Conservation (phyloP, 2,797 vertebrate genomes). For the Alcedo atthis region DNA sequence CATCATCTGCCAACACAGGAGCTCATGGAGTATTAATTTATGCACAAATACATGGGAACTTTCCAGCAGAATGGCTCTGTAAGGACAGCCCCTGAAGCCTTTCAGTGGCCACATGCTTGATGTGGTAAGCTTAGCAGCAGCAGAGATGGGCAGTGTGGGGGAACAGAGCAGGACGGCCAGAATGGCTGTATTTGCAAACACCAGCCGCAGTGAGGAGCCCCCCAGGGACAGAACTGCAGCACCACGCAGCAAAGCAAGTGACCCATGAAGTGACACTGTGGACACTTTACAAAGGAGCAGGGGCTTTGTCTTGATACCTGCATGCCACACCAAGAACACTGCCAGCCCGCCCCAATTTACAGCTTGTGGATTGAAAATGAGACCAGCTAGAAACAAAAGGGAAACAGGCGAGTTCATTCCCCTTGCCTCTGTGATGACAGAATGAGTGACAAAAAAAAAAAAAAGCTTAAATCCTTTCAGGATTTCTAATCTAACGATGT, state of each 20-base stretch:
- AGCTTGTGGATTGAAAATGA: neutral
- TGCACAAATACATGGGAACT: neutral
- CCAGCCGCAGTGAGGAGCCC: rapidly evolving
- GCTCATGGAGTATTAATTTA: neutral
- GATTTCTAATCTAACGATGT: neutral
- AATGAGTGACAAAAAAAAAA: neutral
- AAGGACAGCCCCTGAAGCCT: neutral
- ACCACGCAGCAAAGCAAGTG: neutral
- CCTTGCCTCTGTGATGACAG: neutral
- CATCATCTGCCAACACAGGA: neutral
- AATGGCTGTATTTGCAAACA: neutral
- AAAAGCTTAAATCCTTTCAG: neutral
- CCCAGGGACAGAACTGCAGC: neutral
- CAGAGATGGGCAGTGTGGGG: neutral
- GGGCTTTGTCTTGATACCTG: conserved; percentile 8
- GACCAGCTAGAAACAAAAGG: neutral
- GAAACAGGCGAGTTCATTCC: neutral
- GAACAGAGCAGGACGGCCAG: neutral
- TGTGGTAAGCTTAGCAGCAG: neutral
- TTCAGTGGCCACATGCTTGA: neutral
- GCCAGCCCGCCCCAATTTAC: neutral
- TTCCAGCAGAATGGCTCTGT: neutral
- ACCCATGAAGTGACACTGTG: neutral
- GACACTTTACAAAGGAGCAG: neutral
- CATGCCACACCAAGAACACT: rapidly evolving